Evolutionary conservation across 2,888 invertebrate species (phyloP), one percentile per base, ranked within the genome.

Genomic region (Sussaba pulchella): DNA sequence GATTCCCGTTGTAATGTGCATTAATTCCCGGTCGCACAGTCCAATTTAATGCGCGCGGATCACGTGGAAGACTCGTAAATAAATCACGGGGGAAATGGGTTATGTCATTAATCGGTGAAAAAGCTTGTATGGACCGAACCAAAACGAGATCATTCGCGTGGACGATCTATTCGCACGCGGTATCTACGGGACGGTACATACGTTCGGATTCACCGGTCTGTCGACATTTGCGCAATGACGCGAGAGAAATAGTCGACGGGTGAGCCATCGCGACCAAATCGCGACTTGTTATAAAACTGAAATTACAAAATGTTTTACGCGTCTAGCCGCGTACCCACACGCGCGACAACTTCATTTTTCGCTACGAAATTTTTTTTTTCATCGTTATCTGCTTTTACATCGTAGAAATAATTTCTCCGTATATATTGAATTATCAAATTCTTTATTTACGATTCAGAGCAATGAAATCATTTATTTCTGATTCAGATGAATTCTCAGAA

Each of bases 1-100:
- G 67, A 57, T 57, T 50, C 57, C n/a, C 72, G 57, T 73, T 81
- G 72, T 76, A 81, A 81, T 76, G 72, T 72, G 63, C 76, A 81
- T 81, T 76, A 72, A 81, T 73, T 67, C 76, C 63, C 50, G 50
- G 36, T 52, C 45, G 57, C 70, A 75, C 66, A 67, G 47, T 39
- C 14, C 47, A 26, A 39, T 24, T 45, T 24, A 10, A 39, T 6
- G 36, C 21, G 21, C 54, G 24, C 41, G 41, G 1, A 21, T 36
- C n/a, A 47, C 43, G 64, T 14, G 12, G 52, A 63, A n/a, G 31
- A 31, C 54, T 47, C 71, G 76, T 63, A 63, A 67, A 80, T 80
- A 76, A 80, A 80, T 80, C 72, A 81, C 73, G 45, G 54, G 31
- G 36, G 9, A 36, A 57, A 66, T 21, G 43, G 57, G 57, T 66